These are phyloP conservation scores for Lacerta viridis DNA, from an alignment of 2,797 vertebrate genomes.

Conservation along the genomic window DNA sequence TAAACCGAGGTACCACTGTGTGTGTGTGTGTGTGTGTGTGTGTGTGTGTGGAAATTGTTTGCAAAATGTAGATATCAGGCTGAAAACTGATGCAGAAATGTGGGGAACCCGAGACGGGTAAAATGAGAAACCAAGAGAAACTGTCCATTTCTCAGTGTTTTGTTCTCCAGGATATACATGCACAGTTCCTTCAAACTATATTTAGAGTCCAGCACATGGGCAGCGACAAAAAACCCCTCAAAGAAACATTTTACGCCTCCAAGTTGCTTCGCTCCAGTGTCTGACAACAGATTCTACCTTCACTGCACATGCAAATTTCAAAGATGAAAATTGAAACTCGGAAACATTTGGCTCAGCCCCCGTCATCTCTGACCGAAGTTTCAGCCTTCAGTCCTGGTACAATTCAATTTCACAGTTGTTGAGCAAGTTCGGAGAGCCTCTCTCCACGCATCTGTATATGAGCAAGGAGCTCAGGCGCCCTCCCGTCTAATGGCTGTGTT, in stretches of 20 bases:
- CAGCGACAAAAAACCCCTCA: too few relatives aligned
- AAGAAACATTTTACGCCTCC: background rate
- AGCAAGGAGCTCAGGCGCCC: background rate
- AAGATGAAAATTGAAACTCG: background rate
- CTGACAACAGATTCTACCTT: background rate
- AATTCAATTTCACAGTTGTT: background rate
- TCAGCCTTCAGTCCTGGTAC: background rate
- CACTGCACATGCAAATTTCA: background rate
- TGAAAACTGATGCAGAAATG: too few relatives aligned
- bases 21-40: too few relatives aligned
- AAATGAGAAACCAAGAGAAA: too few relatives aligned
- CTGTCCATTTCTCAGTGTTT: too few relatives aligned
- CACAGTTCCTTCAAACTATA: background rate
- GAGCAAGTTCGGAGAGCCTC: constrained; percentile 3
- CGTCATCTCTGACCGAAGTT: constrained; percentile 2
- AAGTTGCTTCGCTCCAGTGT: background rate
- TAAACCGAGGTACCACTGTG: too few relatives aligned
- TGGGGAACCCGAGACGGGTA: too few relatives aligned
- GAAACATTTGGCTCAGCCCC: constrained; percentile 6
- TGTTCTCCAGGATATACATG: background rate
- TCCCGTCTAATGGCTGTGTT: background rate
- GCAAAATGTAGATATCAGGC: too few relatives aligned
- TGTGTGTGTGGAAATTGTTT: too few relatives aligned
- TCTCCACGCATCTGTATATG: background rate
- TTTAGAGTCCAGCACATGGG: background rate